Base-by-base conservation (phyloP, 2,797 vertebrate species). In the Pitangus sulphuratus region DNA sequence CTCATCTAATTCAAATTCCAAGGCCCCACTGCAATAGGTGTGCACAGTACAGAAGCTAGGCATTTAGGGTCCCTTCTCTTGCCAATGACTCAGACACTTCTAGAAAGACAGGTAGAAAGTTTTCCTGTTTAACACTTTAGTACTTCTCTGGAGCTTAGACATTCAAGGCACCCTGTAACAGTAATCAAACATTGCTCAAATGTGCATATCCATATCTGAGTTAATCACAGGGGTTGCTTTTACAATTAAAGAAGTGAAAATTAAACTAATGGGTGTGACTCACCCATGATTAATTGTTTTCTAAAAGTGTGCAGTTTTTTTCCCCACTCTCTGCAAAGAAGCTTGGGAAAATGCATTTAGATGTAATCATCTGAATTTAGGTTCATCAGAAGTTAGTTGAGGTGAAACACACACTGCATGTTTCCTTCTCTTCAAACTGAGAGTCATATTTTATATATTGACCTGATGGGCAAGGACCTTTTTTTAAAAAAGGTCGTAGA, bases 231-330 rank as follows among this genome's bases (percentile, higher is more conserved):
- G 60, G 35, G 5, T 16, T 83, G 15, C 25, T 72, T 86, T 83
- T 69, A 44, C 35, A 70, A 50, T 39, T 65, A 42, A 60, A 42
- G 8, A 84, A 74, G 26, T 54, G 12, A 65, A 87, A 93, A 53
- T 65, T 44, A 2, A 20, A 24, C 57, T 45, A 37, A 45, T 20
- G 21, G 2, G 3, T 66, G 6, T 45, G 44, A 58, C 15, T 84
- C 20, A 31, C 8, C 17, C 15, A 42, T 53, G 39, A 84, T 4
- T 35, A 88, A 64, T 56, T 3, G 3, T 19, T 37, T 31, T 68
- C 24, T 44, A 9, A 33, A 74, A 65, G 8, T 42, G 6, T 2
- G 8, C 0, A 18, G 1, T 8, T 9, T 31, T 79, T 51, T 5
- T 2, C 1, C 31, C 6, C 8, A 11, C 4, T 51, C 5, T 24